phyloP scores from a whole-genome alignment of 2,113 vertebrate genomes.

The Tupaia tana region DNA sequence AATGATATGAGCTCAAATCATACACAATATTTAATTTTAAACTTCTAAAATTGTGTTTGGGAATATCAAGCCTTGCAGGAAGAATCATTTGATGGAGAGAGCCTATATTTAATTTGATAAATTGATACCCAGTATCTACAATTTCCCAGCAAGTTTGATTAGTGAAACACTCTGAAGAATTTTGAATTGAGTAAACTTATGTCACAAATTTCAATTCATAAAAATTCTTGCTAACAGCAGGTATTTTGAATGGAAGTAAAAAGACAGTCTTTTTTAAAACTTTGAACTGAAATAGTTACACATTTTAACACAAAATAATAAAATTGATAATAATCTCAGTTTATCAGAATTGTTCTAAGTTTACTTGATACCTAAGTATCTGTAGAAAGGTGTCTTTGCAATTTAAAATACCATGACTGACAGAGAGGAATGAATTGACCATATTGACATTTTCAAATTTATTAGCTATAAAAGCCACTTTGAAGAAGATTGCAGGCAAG shows the following conservation, averaged over 20 bases:
- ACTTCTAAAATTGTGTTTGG: slow-evolving; percentile 9
- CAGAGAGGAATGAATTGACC: background rate
- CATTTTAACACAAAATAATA: slow-evolving; percentile 4
- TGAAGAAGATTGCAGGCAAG: slow-evolving; percentile 14
- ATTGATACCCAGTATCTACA: background rate
- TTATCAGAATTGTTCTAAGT: background rate
- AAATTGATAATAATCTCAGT: background rate
- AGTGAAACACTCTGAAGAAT: background rate
- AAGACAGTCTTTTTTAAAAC: background rate
- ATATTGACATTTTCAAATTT: slow-evolving; percentile 22
- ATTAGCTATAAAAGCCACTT: background rate
- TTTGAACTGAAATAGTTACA: background rate
- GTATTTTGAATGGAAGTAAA: background rate
- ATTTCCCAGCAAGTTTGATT: slow-evolving; percentile 19
- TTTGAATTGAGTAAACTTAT: background rate
- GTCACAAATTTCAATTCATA: background rate
- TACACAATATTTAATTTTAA: background rate
- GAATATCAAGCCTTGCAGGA: background rate
- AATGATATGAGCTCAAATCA: background rate
- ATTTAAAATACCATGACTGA: slow-evolving; percentile 9
- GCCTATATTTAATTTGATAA: slow-evolving; percentile 14
- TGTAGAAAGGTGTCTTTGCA: background rate
- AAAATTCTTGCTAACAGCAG: slow-evolving; percentile 10
- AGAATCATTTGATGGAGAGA: background rate
- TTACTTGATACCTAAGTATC: background rate